Evolutionary conservation across 2,113 vertebrate genomes (phyloP), one percentile per base, ranked within the genome.

Genomic region (Hucho hucho): DNA sequence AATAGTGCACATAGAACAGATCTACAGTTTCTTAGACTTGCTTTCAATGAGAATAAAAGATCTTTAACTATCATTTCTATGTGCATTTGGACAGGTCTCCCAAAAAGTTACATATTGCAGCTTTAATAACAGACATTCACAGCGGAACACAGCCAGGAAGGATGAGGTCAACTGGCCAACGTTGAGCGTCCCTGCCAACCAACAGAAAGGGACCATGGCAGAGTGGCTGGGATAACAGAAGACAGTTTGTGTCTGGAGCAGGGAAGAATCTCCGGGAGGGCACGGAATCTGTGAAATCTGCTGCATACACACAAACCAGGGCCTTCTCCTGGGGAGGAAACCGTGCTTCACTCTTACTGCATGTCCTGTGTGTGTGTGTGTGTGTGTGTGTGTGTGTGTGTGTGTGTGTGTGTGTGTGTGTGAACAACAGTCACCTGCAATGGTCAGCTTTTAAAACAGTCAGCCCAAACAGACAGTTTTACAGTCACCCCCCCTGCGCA

Each of bases 241-340:
- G 74, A 78, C 47, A 72, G 76, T 73, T 76, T 89, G 89, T 90
- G 66, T 80, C 61, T 1, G 32, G 6, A 66, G 78, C 64, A 37
- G 77, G 1, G 69, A 88, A 72, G 86, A 87, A 87, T 90, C 84
- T 88, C 76, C 83, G 81, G 56, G 75, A 74, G 65, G 75, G 56
- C 69, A 84, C 53, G 74, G 82, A 90, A 90, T 87, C 86, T 83
- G 77, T 64, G 90, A 88, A 91, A 91, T 92, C 86, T 87, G 87
- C 89, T 91, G 88, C 89, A 63, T 76, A 75, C 75, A 82, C 87
- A 82, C 72, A 79, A 87, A 80, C 76, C 80, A 32, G 59, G 73
- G 75, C 74, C 64, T 64, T 71, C 81, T 72, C 49, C 73, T 63
- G 47, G 28, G 69, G 64, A 76, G 67, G 65, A 72, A 73, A 63